phyloP scores from a whole-genome alignment of 2,797 vertebrate species.

The Cirrhinus mrigala region DNA sequence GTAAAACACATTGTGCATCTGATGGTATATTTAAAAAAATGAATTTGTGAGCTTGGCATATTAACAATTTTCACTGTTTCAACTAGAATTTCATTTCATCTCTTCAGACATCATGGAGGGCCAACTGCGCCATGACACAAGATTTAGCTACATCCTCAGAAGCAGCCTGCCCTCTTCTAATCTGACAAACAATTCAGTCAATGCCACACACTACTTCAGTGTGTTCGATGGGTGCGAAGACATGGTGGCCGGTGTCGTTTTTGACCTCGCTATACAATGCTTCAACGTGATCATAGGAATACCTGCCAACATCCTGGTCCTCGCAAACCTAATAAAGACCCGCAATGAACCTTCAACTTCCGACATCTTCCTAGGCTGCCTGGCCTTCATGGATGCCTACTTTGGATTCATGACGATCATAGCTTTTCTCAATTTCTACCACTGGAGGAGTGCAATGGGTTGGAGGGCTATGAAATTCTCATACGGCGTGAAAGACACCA shows the following conservation, averaged over 20 bases:
- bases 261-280: conserved; percentile 76
- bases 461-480: conserved; percentile 73
- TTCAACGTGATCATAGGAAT: conserved; percentile 77
- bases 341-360: conserved; percentile 76
- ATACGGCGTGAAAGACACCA: conserved; percentile 82
- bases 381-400: conserved; percentile 80
- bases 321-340: conserved; percentile 73
- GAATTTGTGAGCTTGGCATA: not conserved
- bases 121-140: conserved; percentile 6
- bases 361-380: conserved; percentile 78
- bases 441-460: conserved; percentile 70
- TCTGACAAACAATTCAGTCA: conserved; percentile 47
- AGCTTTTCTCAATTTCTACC: conserved; percentile 74
- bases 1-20: not conserved
- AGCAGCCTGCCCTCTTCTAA: conserved; percentile 44
- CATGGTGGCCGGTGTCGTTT: conserved; percentile 69
- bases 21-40: not conserved
- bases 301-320: conserved; percentile 78
- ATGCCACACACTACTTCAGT: conserved; percentile 71
- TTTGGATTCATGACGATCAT: conserved; percentile 76
- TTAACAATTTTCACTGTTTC: not conserved
- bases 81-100: not conserved
- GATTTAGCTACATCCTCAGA: conserved; percentile 43
- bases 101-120: conserved; percentile 62
- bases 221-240: conserved; percentile 76